These are phyloP conservation scores for Platycheirus albimanus DNA, from an alignment of 2,888 invertebrate species.

Conservation along the genomic window DNA sequence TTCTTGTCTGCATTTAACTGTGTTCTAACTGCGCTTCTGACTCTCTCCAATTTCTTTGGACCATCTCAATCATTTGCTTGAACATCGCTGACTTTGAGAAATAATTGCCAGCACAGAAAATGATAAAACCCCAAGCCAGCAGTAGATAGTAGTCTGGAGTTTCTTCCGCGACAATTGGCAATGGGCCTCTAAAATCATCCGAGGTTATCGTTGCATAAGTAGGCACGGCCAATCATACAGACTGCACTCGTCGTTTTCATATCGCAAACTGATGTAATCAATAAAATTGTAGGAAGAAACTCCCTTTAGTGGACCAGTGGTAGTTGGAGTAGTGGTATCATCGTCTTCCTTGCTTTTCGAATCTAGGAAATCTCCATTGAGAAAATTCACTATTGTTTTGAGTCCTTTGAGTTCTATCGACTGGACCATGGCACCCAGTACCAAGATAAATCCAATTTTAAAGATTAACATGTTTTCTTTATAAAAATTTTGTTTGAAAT, in stretches of 20 bases:
- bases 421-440: constrained; percentile 57
- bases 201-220: constrained; percentile 87
- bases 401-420: constrained; percentile 62
- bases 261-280: constrained; percentile 77
- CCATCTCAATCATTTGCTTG: constrained; percentile 90
- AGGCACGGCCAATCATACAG: constrained; percentile 84
- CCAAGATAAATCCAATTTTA: too few species aligned
- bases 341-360: constrained; percentile 74
- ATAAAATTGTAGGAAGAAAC: constrained; percentile 79
- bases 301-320: constrained; percentile 77
- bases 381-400: constrained; percentile 54
- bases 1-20: too few species aligned
- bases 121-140: constrained; percentile 93
- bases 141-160: constrained; percentile 92
- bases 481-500: too few species aligned
- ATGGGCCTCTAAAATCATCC: constrained; percentile 91
- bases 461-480: too few species aligned
- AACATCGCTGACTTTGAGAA: constrained; percentile 90
- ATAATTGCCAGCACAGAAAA: constrained; percentile 88
- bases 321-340: constrained; percentile 70
- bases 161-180: constrained; percentile 89
- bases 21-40: constrained; percentile 84
- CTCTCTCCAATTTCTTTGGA: constrained; percentile 94
- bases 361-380: constrained; percentile 73
- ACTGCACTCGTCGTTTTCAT: constrained; percentile 76